Evolutionary conservation across 2,113 vertebrate genomes (phyloP), one percentile per base, ranked within the genome.

Genomic region (Centropristis striata): DNA sequence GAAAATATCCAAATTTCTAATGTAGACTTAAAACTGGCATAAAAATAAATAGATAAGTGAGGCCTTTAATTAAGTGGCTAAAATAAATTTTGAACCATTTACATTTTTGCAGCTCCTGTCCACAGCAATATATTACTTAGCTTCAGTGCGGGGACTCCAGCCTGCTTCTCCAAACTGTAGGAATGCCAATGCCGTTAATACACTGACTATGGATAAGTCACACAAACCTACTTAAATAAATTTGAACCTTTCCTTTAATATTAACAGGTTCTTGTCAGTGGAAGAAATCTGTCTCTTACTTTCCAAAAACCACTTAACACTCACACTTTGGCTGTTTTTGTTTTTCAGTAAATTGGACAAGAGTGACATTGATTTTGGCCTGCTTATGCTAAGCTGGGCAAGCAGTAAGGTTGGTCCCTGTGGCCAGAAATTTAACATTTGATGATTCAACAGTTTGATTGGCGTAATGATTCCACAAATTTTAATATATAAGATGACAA

Each of bases 401-500:
- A 37, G 71, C n/a, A 41, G 15, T 16, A 57, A 15, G 55, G 13
- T 25, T 14, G 2, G 21, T 25, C 18, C 66, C 15, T 14, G 15
- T 0, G 20, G 66, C 58, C 51, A 75, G 44, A 61, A 14, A 50
- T 42, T 66, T 16, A 59, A 18, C 15, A 16, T 71, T 55, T 67
- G 49, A 78, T 63, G 60, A 78, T 25, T 67, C 63, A 64, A 25
- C 53, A 4, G 4, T 49, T n/a, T 18, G 58, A 71, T 28, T 57
- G 65, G 57, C 41, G 68, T 55, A 46, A 70, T 16, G 59, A 58
- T 78, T 78, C 68, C 41, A 39, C 61, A 32, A 39, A 80, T 67
- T 46, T 63, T 7, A 85, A 75, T 51, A 80, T 84, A 25, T 32
- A 15, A 28, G 25, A 76, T 59, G 83, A 65, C 59, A 75, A 60